These are phyloP conservation scores for Myotis yumanensis DNA, from an alignment of 2,113 vertebrate genomes.

Conservation along the genomic window DNA sequence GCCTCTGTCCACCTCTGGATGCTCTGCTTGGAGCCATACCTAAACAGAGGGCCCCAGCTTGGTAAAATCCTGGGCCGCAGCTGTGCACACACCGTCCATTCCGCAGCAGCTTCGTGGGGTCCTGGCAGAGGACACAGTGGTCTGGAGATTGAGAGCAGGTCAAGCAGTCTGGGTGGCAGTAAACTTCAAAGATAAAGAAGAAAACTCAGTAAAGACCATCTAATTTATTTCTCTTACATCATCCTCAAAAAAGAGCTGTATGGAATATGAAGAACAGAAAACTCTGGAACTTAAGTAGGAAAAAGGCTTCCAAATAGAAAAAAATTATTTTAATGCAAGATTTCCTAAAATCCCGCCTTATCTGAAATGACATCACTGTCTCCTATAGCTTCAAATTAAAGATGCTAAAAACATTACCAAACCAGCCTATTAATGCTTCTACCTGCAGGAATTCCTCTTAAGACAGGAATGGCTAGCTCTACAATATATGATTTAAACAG, in stretches of 20 bases:
- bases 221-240: background rate
- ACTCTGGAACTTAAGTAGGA: background rate
- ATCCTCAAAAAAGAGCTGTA: background rate
- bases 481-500: background rate
- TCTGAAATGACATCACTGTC: background rate
- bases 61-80: constrained; percentile 86
- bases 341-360: background rate
- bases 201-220: background rate
- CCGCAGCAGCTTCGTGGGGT: constrained; percentile 81
- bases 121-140: constrained; percentile 85
- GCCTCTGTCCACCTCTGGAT: background rate
- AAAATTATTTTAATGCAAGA: background rate
- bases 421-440: background rate
- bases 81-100: constrained; percentile 84
- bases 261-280: background rate
- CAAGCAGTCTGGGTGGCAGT: constrained; percentile 87
- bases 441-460: background rate
- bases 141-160: constrained; percentile 85
- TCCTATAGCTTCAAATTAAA: background rate
- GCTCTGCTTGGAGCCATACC: constrained; percentile 79
- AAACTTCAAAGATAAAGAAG: constrained; percentile 73
- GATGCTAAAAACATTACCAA: background rate
- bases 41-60: constrained; percentile 82
- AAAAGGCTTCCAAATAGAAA: background rate
- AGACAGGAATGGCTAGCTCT: background rate